Evolutionary conservation across 2,888 invertebrate genomes (phyloP), one percentile per base, ranked within the genome.

Genomic region (Chaetogeoica ovagalla): DNA sequence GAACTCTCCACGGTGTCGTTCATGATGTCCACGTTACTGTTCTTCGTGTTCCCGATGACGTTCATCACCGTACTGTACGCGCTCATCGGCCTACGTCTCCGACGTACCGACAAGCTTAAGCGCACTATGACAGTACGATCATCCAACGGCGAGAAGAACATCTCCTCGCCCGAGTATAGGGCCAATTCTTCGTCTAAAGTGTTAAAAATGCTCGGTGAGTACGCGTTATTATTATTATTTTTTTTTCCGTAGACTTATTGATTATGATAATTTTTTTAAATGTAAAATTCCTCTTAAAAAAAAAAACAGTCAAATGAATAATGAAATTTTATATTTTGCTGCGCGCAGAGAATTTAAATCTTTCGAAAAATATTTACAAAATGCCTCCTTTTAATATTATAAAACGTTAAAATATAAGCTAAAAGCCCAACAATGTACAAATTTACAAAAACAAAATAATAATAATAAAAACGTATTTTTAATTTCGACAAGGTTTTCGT

Each of bases 141-240:
- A 19, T 90, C 88, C 83, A 85, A 88, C 48, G 74, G 72, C 7
- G 71, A 73, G 30, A 76, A 82, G 19, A 76, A 82, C 11, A 63
- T 57, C 9, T 81, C 82, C 17, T 82, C 82, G 4, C 82, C 63
- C 30, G 79, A 73, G 37, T 82, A 82, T 70, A 75, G 82, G n/a
- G 84, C 84, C 82, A 89, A 89, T 84, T 91, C 91, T 1, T 91
- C 92, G 0, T 89, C 89, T 81, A 87, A 92, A 83, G 92, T 93
- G 30, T 86, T 93, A 21, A 92, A 92, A 87, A 93, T 93, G 93
- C 87, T 93, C 81, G 91, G 93, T 93, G 85, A 90, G 91, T 87
- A 48, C n/a, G 39, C 3, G 2, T 30, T 19, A 30, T 17, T 30
- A 1, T 57, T 59, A 9, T 59, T n/a, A 21, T 59, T 59, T 21